These are phyloP conservation scores for Cichlasoma orientale DNA, from an alignment of 2,797 vertebrate genomes.

Conservation along the genomic window DNA sequence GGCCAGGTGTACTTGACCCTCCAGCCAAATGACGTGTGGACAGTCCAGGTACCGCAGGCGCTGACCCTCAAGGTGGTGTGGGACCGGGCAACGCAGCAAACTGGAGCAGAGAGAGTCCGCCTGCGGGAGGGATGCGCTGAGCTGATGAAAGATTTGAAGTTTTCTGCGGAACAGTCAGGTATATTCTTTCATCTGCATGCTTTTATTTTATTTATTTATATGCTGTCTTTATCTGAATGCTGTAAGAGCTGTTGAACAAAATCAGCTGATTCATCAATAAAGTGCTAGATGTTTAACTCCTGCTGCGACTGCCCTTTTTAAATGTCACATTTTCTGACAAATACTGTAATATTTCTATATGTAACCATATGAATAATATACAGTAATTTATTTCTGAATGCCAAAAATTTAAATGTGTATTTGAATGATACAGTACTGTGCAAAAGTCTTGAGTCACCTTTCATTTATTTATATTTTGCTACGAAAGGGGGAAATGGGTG, in stretches of 20 bases:
- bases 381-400: neutral
- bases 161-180: constrained; percentile 56
- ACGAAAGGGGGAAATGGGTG: neutral
- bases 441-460: neutral
- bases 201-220: too few species aligned
- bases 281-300: neutral
- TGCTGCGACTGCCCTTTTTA: neutral
- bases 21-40: constrained; percentile 63
- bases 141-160: constrained; percentile 58
- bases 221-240: neutral
- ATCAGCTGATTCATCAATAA: neutral
- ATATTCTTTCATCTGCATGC: neutral
- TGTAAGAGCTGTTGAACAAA: neutral
- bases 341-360: neutral
- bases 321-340: neutral
- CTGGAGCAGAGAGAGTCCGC: constrained; percentile 27
- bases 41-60: constrained; percentile 47
- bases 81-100: constrained; percentile 43
- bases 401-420: neutral
- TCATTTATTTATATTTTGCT: neutral
- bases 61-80: constrained; percentile 46
- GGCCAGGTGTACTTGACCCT: constrained; percentile 65
- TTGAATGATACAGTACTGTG: neutral
- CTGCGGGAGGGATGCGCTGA: constrained; percentile 69
- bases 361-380: neutral